Evolutionary conservation across 2,797 vertebrate species (phyloP).

Genomic region (Semotilus atromaculatus): DNA sequence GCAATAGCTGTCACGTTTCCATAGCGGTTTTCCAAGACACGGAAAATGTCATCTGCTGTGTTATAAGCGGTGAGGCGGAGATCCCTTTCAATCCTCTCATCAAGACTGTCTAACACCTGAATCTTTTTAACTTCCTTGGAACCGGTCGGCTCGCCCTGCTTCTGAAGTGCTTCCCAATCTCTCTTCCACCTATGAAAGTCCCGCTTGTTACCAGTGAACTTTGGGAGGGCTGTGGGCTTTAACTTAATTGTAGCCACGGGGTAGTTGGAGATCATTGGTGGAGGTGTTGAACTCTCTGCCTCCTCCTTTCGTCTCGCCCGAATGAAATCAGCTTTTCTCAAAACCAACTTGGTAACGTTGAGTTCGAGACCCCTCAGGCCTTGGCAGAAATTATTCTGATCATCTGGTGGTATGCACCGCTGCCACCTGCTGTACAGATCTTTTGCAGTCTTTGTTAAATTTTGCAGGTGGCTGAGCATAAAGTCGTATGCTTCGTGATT

Average conservation of each 20-base stretch:
- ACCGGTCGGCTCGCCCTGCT: not conserved
- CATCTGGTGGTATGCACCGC: conserved; percentile 4
- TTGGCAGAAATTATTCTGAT: not conserved
- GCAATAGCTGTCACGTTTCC: not conserved
- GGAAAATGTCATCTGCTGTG: no score
- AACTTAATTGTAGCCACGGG: conserved; percentile 13
- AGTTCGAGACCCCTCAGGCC: no score
- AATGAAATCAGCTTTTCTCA: conserved; percentile 45
- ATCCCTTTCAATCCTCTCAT: not conserved
- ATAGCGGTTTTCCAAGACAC: no score
- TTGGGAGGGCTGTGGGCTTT: conserved; percentile 27
- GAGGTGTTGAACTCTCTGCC: not conserved
- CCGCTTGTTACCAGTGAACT: conserved; percentile 15
- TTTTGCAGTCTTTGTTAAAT: conserved; percentile 28
- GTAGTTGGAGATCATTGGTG: not conserved
- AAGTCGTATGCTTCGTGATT: conserved; percentile 37
- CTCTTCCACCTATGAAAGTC: not conserved
- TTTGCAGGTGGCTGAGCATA: no score
- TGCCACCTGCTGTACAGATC: conserved; percentile 26
- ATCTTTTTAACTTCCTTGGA: not conserved
- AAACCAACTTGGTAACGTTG: conserved; percentile 11
- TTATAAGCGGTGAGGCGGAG: no score
- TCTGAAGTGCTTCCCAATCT: not conserved
- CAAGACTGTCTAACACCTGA: not conserved
- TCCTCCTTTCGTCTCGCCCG: not conserved